Base-by-base conservation (phyloP, 2,797 vertebrate genomes). In the Bovichtus diacanthus region DNA sequence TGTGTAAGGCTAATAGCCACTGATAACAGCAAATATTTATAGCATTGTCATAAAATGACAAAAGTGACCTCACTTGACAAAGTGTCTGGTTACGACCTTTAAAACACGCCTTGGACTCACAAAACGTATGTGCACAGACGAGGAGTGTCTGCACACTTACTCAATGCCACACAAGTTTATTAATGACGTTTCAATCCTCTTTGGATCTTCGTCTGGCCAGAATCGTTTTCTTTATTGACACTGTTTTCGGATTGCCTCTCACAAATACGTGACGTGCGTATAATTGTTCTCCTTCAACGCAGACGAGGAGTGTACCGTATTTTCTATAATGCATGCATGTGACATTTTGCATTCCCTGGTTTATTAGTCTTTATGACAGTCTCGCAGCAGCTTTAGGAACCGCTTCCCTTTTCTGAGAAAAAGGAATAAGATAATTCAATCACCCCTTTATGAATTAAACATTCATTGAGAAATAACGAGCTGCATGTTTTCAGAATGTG, bases 401-500 rank as follows among this genome's bases (percentile, higher is more conserved):
- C 0, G 19, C 27, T 43, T 73, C 53, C 34, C 16, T 7, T 62
- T 62, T 4, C 4, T 18, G 4, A 65, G 64, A 55, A 62, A 65
- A 61, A 71, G 53, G 41, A 58, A 65, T 70, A 59, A 19, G 50
- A 78, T 65, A 47, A 81, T 77, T 81, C 34, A 55, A 61, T 74
- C 61, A 34, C 16, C 7, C 23, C 70, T 81, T 74, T 70, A 85
- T 87, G 77, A 88, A 87, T 90, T 83, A 82, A 90, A 39, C 72
- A 89, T 88, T 41, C 27, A 62, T 54, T 3, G 62, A 62, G 60
- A 62, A 64, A 36, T 74, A 80, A 80, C 13, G 53, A 82, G 69
- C 49, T 66, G 43, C 38, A 51, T 53, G 25, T 54, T 79, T 75
- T 67, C 54, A 53, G 49, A 86, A 82, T 66, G n/a, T 63, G 71